phyloP scores from a whole-genome alignment of 2,113 vertebrate genomes.

The Hemichromis elongatus region DNA sequence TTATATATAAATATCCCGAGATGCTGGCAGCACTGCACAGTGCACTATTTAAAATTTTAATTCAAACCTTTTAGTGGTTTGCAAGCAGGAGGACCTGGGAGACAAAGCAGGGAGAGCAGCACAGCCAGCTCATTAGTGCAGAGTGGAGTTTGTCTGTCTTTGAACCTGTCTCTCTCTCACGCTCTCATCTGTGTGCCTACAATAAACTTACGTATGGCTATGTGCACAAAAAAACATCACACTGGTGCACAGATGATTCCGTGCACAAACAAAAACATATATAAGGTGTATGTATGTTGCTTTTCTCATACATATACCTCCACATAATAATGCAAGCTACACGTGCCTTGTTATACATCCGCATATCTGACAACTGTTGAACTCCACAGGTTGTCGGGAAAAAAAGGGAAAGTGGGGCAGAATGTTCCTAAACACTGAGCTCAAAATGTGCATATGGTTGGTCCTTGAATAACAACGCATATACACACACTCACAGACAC shows the following conservation, averaged over 20 bases:
- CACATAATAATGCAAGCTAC: background rate
- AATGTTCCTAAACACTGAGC: constrained; percentile 22
- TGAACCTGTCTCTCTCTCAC: background rate
- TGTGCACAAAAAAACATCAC: background rate
- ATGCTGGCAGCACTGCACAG: constrained; percentile 23
- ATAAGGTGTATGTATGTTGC: background rate
- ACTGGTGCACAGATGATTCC: background rate
- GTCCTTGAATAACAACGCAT: background rate
- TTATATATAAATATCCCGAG: constrained; percentile 51
- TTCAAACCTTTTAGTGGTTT: constrained; percentile 69
- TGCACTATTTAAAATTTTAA: constrained; percentile 63
- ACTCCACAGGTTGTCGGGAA: background rate
- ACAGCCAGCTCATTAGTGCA: constrained; percentile 51
- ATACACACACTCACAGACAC: background rate
- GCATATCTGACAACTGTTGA: background rate
- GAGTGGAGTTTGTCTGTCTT: constrained; percentile 30
- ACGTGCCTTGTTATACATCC: background rate
- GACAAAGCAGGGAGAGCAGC: constrained; percentile 40
- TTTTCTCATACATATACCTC: background rate
- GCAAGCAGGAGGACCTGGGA: constrained; percentile 41
- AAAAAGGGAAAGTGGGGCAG: constrained; percentile 37
- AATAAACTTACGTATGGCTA: background rate
- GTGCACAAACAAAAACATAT: background rate
- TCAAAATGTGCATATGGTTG: constrained; percentile 2
- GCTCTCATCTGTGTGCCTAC: background rate